Evolutionary conservation across 2,113 vertebrate genomes (phyloP).

Genomic region (Hiodon alosoides): DNA sequence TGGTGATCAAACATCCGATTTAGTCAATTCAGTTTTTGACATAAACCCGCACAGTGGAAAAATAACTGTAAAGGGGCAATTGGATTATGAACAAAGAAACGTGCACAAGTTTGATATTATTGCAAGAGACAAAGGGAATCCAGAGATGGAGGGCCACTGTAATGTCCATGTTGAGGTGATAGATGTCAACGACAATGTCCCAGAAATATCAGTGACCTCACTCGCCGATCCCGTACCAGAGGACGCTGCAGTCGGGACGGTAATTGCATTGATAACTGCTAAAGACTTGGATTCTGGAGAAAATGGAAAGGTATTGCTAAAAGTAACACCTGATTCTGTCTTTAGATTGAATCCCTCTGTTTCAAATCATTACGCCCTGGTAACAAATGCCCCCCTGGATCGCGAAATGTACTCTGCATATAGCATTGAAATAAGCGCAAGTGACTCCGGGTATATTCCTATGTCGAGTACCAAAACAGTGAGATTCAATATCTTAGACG

Average conservation of each 20-base stretch:
- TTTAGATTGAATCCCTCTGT: conserved; percentile 70
- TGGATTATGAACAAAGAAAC: conserved; percentile 72
- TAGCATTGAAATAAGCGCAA: conserved; percentile 58
- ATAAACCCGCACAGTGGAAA: conserved; percentile 63
- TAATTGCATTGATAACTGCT: conserved; percentile 45
- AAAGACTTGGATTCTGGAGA: conserved; percentile 45
- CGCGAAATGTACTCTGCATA: conserved; percentile 65
- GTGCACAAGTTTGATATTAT: conserved; percentile 74
- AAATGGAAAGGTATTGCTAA: conserved; percentile 50
- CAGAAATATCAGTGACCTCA: conserved; percentile 46
- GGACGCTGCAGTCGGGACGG: conserved; percentile 36
- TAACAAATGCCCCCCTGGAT: conserved; percentile 66
- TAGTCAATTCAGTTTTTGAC: conserved; percentile 52
- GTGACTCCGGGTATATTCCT: conserved; percentile 64
- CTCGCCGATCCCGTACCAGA: conserved; percentile 40
- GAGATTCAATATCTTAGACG: conserved; percentile 70
- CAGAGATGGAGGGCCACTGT: conserved; percentile 74
- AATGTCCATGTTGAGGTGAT: conserved; percentile 43
- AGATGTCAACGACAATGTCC: conserved; percentile 52
- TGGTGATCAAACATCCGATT: conserved; percentile 57
- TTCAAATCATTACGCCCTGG: conserved; percentile 82
- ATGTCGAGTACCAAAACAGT: conserved; percentile 58
- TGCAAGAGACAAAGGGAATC: conserved; percentile 72
- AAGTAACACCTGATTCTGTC: conserved; percentile 59
- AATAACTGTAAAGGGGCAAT: conserved; percentile 60